Conservation (phyloP, 2,797 vertebrate genomes). For the Helarctos malayanus region DNA sequence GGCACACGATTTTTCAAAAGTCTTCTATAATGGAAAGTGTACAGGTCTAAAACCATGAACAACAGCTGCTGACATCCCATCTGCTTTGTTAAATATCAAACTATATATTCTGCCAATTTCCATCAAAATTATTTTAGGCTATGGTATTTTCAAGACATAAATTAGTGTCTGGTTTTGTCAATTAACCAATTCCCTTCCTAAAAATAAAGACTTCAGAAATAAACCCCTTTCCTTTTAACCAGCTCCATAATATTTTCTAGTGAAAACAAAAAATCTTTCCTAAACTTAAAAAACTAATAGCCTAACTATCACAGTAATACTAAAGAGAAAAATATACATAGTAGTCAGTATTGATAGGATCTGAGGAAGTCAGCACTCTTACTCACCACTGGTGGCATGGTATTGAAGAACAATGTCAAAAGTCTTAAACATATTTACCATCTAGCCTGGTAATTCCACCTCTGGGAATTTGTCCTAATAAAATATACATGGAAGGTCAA, state of each 20-base stretch:
- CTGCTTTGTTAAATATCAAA: constrained; percentile 60
- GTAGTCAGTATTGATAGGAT: neutral
- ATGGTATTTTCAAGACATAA: constrained; percentile 64
- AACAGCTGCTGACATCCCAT: constrained; percentile 76
- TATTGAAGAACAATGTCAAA: constrained; percentile 31
- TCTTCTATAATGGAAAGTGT: constrained; percentile 77
- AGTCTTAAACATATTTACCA: constrained; percentile 4
- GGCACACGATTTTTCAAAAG: constrained; percentile 80
- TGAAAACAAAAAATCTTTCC: constrained; percentile 53
- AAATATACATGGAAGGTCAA: constrained; percentile 54
- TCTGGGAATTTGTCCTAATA: neutral
- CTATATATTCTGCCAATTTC: constrained; percentile 72
- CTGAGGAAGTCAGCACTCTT: neutral
- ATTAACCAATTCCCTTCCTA: constrained; percentile 42
- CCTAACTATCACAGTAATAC: neutral
- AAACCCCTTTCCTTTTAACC: constrained; percentile 48
- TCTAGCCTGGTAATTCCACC: neutral
- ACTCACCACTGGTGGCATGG: neutral
- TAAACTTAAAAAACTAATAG: constrained; percentile 13
- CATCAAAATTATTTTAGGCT: constrained; percentile 72
- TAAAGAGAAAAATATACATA: constrained; percentile 7
- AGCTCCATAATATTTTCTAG: constrained; percentile 43
- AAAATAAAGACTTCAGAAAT: constrained; percentile 69
- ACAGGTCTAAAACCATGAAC: constrained; percentile 77
- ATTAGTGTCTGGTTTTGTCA: constrained; percentile 46